Evolutionary conservation across 2,888 invertebrate genomes (phyloP).

Genomic region (Pristionchus japonicus): DNA sequence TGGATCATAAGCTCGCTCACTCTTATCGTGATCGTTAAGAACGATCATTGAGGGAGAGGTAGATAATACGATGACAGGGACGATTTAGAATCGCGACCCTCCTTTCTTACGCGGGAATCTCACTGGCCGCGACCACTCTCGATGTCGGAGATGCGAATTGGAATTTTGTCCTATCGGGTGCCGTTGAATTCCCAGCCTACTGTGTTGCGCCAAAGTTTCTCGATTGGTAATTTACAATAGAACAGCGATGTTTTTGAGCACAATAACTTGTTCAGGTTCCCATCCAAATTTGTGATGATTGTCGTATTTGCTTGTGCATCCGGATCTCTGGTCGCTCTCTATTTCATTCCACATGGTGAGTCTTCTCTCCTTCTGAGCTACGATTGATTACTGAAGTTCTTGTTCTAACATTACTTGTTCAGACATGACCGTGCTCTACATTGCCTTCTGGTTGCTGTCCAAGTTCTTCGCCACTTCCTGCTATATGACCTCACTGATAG

Average conservation of each 20-base stretch:
- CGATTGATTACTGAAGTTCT: not conserved
- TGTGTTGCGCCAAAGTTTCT: slow-evolving; percentile 28
- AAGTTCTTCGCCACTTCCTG: slow-evolving; percentile 26
- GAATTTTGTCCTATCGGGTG: slow-evolving; percentile 41
- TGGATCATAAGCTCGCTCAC: not conserved
- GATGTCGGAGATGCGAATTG: slow-evolving; percentile 23
- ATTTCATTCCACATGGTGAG: slow-evolving; percentile 11
- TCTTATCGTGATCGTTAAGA: not conserved
- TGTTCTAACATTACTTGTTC: not conserved
- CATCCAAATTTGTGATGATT: not conserved
- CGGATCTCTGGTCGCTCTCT: not conserved
- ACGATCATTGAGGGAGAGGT: not conserved
- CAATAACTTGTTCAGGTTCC: not conserved
- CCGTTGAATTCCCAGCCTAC: slow-evolving; percentile 44
- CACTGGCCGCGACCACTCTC: not conserved
- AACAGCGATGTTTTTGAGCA: not conserved
- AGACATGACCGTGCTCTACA: slow-evolving; percentile 21
- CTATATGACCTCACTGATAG: slow-evolving; percentile 21
- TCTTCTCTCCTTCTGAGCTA: not conserved
- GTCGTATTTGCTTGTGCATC: not conserved
- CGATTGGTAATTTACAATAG: not conserved
- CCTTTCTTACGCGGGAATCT: slow-evolving; percentile 30
- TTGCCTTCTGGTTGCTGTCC: slow-evolving; percentile 19
- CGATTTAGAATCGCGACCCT: slow-evolving; percentile 4
- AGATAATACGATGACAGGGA: not conserved